A percentile compares a stretch with the other conserved stretches of the same genome.
phyloP scores from a whole-genome alignment of 2,888 invertebrate species.

The Pocota personata region DNA sequence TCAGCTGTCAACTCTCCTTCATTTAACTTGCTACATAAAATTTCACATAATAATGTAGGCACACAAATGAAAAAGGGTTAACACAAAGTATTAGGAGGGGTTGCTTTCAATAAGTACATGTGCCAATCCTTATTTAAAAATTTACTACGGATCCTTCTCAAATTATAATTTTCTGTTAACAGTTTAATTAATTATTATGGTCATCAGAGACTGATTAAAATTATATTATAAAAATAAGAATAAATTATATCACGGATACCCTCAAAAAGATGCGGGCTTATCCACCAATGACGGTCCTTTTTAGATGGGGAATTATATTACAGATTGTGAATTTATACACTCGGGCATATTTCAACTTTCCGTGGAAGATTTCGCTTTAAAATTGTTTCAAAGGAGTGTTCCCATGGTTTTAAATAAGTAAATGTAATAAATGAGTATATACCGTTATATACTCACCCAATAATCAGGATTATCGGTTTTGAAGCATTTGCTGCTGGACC shows the following conservation, averaged over 20 bases:
- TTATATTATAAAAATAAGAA: neutral
- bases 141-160: neutral
- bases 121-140: neutral
- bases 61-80: neutral
- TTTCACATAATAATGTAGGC: neutral
- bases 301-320: neutral
- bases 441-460: constrained; percentile 9
- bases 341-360: neutral
- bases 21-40: constrained; percentile 22
- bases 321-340: neutral
- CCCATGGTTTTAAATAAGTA: neutral
- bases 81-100: neutral
- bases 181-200: neutral
- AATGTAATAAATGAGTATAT: neutral
- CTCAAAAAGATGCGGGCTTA: neutral
- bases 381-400: neutral
- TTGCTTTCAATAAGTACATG: neutral
- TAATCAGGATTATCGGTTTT: neutral
- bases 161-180: neutral
- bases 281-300: neutral
- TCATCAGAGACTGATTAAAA: neutral
- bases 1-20: constrained; percentile 43
- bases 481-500: neutral
- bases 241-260: neutral
- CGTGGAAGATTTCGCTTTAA: neutral